Base-by-base conservation (phyloP, 2,888 invertebrate genomes). In the Liopterus haemorrhoidalis region DNA sequence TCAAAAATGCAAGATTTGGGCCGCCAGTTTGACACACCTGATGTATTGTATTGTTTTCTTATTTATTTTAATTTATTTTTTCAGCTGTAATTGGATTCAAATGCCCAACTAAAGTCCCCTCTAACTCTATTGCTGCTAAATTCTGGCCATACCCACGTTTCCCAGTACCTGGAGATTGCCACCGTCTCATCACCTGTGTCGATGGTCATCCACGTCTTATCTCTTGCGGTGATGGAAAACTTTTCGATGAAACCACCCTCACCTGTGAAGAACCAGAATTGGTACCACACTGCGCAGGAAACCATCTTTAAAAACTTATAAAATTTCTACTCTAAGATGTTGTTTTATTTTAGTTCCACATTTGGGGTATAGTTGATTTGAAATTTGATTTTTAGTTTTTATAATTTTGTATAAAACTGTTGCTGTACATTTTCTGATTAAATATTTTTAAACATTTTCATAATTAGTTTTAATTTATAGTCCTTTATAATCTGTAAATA, bases 121-220 rank as follows among this genome's bases (percentile, higher is more conserved):
- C 85, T 4, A 78, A 84, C 63, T 81, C 85, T 11, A 78, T 83
- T 46, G 82, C 90, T 3, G 89, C 90, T 39, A 87, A 84, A 65
- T 93, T 91, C 75, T 88, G 89, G 85, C 93, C 93, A 0, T 91
- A 81, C 76, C 93, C 93, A 21, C 79, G 93, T 54, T 93, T 90
- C 72, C 78, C 91, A 2, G 86, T 91, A 8, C 84, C 87, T 31
- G 87, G 88, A 11, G 90, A 91, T 67, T 88, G 89, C 64, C 84
- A 85, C 63, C 79, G 85, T 47, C 75, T 92, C 52, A 89, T 93
- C 67, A 91, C 91, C 49, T 93, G 93, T 65, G 92, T 93, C 28
- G 86, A 91, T 58, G 88, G 90, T 18, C 80, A 85, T 65, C 93
- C 93, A 3, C 79, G 93, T 49, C 76, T 93, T 52, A 85, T 91